Evolutionary conservation across 2,797 vertebrate genomes (phyloP).

Genomic region (Sebastiscus tertius): DNA sequence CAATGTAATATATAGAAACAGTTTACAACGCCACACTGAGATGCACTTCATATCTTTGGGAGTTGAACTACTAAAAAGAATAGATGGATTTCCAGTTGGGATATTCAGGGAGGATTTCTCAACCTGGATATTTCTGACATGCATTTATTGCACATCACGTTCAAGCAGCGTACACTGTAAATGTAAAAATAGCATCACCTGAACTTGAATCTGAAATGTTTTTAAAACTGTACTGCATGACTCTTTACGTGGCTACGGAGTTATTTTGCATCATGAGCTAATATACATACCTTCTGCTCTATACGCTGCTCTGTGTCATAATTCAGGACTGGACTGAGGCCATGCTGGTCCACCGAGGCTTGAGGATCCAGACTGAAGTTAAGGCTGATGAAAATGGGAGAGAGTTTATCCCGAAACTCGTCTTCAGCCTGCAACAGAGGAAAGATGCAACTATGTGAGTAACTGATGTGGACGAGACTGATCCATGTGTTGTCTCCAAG

Average conservation of each 20-base stretch:
- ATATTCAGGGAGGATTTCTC: not conserved
- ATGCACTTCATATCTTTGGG: not conserved
- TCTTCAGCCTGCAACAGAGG: slow-evolving; percentile 84
- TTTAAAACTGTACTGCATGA: not conserved
- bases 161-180: no score
- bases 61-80: not conserved
- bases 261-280: not conserved
- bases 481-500: not conserved
- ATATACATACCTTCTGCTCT: slow-evolving; percentile 86
- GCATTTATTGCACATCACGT: no score
- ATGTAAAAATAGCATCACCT: no score
- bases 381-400: slow-evolving; percentile 88
- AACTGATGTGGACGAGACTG: not conserved
- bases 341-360: slow-evolving; percentile 80
- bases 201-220: no score
- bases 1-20: slow-evolving; percentile 33
- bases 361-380: slow-evolving; percentile 90
- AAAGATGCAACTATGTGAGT: not conserved
- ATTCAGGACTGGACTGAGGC: slow-evolving; percentile 87
- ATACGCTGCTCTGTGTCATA: slow-evolving; percentile 86
- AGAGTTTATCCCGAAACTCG: slow-evolving; percentile 94
- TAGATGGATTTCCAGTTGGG: not conserved
- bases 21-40: slow-evolving; percentile 5
- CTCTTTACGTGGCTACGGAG: not conserved
- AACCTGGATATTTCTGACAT: no score